Conservation (phyloP, 2,888 invertebrate genomes). For the Euclidia mi region DNA sequence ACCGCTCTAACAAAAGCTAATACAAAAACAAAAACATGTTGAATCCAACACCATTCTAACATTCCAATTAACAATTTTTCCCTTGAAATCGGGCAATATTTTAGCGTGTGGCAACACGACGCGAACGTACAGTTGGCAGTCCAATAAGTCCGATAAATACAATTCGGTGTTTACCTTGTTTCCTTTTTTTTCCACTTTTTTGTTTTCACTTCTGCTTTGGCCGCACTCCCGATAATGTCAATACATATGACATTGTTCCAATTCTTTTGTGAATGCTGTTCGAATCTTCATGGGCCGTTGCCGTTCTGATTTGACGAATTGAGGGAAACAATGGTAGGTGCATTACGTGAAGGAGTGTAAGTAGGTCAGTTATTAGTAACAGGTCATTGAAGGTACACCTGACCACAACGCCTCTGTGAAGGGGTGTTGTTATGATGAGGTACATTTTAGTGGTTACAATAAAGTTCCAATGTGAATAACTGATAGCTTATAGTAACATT, state of each 20-base stretch:
- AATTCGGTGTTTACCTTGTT: slow-evolving; percentile 71
- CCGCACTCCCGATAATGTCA: slow-evolving; percentile 41
- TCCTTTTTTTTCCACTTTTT: slow-evolving; percentile 65
- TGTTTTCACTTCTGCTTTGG: slow-evolving; percentile 55
- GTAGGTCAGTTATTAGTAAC: slow-evolving; percentile 2
- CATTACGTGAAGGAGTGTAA: slow-evolving; percentile 5
- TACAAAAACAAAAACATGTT: too few species aligned
- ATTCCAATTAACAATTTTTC: slow-evolving; percentile 17
- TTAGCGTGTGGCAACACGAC: slow-evolving; percentile 52
- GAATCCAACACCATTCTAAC: neutral
- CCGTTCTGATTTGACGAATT: slow-evolving; percentile 11
- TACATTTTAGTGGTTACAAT: neutral
- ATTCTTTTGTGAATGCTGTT: slow-evolving; percentile 5
- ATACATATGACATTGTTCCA: slow-evolving; percentile 25
- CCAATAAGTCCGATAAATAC: slow-evolving; percentile 73
- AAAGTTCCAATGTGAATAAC: too few species aligned
- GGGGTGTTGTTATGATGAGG: neutral
- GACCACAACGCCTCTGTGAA: neutral
- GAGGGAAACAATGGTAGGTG: slow-evolving; percentile 5
- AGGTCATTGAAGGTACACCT: slow-evolving; percentile 1
- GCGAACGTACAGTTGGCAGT: slow-evolving; percentile 47
- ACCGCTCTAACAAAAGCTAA: neutral
- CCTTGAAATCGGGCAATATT: slow-evolving; percentile 26
- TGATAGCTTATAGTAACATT: too few species aligned
- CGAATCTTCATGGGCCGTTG: slow-evolving; percentile 17